phyloP scores from a whole-genome alignment of 1,140 invertebrate genomes.

The Littorina saxatilis region DNA sequence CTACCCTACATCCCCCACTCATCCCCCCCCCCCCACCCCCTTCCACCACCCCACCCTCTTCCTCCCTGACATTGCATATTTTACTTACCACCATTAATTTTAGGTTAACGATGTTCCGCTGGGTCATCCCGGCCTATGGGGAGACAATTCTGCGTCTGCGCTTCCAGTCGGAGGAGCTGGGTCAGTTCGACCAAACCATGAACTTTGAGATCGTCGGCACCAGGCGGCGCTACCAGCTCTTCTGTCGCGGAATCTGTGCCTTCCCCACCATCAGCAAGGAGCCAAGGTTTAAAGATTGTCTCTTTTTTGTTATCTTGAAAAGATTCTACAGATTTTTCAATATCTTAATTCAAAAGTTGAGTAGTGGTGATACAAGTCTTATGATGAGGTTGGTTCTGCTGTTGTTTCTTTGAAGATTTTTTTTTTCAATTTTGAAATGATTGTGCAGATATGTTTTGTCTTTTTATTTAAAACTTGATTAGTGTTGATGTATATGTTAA shows the following conservation, averaged over 20 bases:
- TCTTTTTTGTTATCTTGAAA: constrained; percentile 2
- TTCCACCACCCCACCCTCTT: not conserved
- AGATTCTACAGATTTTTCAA: too few species aligned
- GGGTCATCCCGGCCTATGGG: constrained; percentile 71
- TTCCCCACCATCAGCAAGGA: constrained; percentile 76
- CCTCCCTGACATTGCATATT: not conserved
- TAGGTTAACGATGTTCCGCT: constrained; percentile 72
- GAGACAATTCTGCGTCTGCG: constrained; percentile 67
- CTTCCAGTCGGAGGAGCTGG: constrained; percentile 74
- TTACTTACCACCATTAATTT: too few species aligned
- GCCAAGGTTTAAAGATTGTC: constrained; percentile 66
- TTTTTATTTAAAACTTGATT: too few species aligned
- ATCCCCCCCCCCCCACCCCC: not conserved
- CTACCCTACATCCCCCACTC: not conserved
- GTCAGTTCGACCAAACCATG: constrained; percentile 76
- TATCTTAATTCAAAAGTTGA: too few species aligned
- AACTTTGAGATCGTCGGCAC: constrained; percentile 76
- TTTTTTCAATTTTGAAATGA: too few species aligned
- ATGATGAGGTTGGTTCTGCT: too few species aligned
- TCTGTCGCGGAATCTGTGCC: constrained; percentile 74
- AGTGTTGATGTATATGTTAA: too few species aligned
- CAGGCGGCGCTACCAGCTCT: constrained; percentile 73
- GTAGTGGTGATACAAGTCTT: too few species aligned
- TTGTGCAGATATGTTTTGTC: too few species aligned
- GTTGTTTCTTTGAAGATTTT: too few species aligned